These are phyloP conservation scores for Leucoraja erinaceus DNA, from an alignment of 2,113 vertebrate genomes.

Conservation along the genomic window DNA sequence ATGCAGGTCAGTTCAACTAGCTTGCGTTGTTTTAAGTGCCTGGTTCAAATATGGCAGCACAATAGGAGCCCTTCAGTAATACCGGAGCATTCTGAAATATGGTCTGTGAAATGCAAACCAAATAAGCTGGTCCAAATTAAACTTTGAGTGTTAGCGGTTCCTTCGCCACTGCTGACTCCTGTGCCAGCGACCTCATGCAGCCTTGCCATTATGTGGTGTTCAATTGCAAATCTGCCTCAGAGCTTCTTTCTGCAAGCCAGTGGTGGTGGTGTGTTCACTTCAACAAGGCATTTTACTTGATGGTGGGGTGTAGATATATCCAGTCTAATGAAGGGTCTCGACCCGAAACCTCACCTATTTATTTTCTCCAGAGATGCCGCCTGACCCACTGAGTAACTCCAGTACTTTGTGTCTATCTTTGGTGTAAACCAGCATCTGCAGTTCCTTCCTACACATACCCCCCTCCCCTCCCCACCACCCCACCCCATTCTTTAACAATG, in stretches of 20 bases:
- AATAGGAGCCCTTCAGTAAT: slow-evolving; percentile 14
- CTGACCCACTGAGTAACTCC: too few species aligned
- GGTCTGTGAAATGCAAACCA: slow-evolving; percentile 13
- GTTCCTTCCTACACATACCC: background rate
- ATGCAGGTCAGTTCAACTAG: background rate
- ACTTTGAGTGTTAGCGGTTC: slow-evolving; percentile 12
- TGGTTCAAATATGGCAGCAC: slow-evolving; percentile 15
- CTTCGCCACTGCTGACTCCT: background rate
- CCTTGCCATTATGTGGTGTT: background rate
- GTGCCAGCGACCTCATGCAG: background rate
- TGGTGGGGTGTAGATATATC: background rate
- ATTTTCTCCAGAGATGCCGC: too few species aligned
- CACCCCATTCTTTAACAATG: background rate
- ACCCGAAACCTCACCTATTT: too few species aligned
- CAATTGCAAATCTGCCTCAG: background rate
- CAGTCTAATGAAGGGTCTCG: too few species aligned
- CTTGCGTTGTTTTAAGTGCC: background rate
- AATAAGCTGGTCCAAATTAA: slow-evolving; percentile 11
- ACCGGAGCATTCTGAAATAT: background rate
- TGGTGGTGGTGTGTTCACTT: background rate
- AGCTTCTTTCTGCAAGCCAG: background rate
- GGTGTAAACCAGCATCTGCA: too few species aligned
- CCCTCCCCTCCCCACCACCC: too few species aligned
- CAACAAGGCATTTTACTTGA: background rate
- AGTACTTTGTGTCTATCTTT: too few species aligned